Base-by-base conservation (phyloP, 2,888 invertebrate species). In the Brassicogethes aeneus region DNA sequence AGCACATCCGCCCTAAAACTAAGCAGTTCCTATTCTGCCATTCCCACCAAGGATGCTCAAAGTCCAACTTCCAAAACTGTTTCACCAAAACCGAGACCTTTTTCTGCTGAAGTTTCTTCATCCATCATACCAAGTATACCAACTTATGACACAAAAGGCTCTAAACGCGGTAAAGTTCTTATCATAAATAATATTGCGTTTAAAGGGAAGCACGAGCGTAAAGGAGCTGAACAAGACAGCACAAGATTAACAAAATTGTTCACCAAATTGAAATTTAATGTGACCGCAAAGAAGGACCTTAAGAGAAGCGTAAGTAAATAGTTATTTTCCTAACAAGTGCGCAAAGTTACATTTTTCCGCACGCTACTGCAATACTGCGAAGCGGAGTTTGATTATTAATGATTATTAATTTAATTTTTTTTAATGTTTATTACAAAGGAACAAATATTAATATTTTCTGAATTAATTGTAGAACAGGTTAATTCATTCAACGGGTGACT, bases 141-240 rank as follows among this genome's bases (percentile, higher is more conserved):
- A 2, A 52, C 53, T 2, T 65, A 65, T 40, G 40, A 45, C 14
- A 64, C 61, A 5, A 48, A 45, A 36, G 55, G 60, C 1, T 56
- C 48, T 40, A 51, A 52, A 12, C 48, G 61, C 37, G 66, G 65
- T 7, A 55, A 53, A 40, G 54, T 56, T 10, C 45, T 68, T 7
- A 47, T 66, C 5, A 65, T 68, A 8, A 68, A 66, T 41, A 68
- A 66, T 45, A 54, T 66, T 3, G 55, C 56, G 36, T 68, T 66
- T 48, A 43, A 51, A 10, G 40, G 37, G n/a, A 46, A 48, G 10
- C 40, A 50, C 2, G 42, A 57, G 5, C 46, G 82, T 17, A 58
- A 62, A 31, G 82, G 82, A 17, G 80, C 78, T n/a, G 69, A 75
- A 42, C 64, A 70, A 2, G 83, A 83, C 66, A 70, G 72, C 51